Evolutionary conservation across 2,113 vertebrate genomes (phyloP), one percentile per base, ranked within the genome.

Genomic region (Otolemur garnettii): DNA sequence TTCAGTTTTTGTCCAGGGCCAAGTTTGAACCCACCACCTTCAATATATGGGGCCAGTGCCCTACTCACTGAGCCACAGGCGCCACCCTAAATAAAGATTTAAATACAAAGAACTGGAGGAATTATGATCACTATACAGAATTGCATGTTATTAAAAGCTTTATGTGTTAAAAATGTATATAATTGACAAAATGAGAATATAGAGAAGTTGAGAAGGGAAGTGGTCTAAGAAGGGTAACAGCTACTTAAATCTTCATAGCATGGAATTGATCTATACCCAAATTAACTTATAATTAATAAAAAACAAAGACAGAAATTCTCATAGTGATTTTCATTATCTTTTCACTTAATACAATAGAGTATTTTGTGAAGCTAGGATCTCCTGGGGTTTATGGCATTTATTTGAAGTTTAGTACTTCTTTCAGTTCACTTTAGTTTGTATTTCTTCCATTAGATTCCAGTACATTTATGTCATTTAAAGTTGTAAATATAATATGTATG

Each of bases 151-250:
- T 50, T 33, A 79, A 87, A 72, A 1, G 9, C 0, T 71, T 89
- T 84, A n/a, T n/a, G 33, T 68, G 68, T 53, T 72, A n/a, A 85
- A 87, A 78, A 45, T 26, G 26, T 45, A 42, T 68, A 7, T 50
- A 45, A 62, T 84, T 28, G 91, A 71, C 74, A 96, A 96, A 94
- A 80, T 75, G 12, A 89, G 64, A 88, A 88, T 84, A 42, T 75
- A 60, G 22, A 12, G 33, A 91, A 88, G 66, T 60, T 30, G 17
- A 93, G 59, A 87, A 74, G 28, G 28, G 18, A 91, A 91, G 28
- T 83, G 24, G 13, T 79, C 33, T 71, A 50, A 83, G 28, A 78
- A 93, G 30, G 17, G 18, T 60, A n/a, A 78, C 15, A 82, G 13
- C 30, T 81, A 38, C 60, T 79, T 57, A 69, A 59, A 68, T 78